Evolutionary conservation across 2,888 invertebrate genomes (phyloP), one percentile per base, ranked within the genome.

Genomic region (Synergus gifuensis): DNA sequence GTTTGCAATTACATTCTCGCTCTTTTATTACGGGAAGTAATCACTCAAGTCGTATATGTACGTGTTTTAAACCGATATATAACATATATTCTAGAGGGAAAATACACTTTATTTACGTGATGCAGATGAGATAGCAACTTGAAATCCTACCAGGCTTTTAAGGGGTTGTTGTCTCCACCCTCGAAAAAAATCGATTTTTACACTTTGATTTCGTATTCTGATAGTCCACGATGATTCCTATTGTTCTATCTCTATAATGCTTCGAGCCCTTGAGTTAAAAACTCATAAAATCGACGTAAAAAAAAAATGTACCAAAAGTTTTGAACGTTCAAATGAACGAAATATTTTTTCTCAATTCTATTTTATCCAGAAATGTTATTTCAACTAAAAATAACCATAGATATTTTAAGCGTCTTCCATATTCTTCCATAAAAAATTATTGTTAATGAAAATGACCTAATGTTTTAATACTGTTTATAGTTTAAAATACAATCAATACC

Each of bases 1-100:
- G 60, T 28, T 60, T 60, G 60, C 60, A 60, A 60, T 60, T 60
- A 60, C 60, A 22, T 60, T 60, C 60, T 60, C 60, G 60, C 22
- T 60, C 60, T 60, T 60, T 60, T 22, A 60, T 22, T 18, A 60
- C 60, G 60, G 60, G 60, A 60, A 60, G 60, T 60, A 60, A 60
- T 60, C 60, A 60, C 60, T 60, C 60, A 60, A 60, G 12, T 60
- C 60, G 9, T 60, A 60, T 60, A n/a, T 60, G 11, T 60, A 22
- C 22, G 12, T 5, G 22, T 60, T 22, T 22, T 11, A 60, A 60
- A 11, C 58, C 22, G 58, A n/a, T 60, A 18, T 60, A 28, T 28
- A 28, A 28, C 28, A 28, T 28, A 28, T 28, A 60, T 60, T 60
- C 58, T 60, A 49, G 11, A 60, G 58, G n/a, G 22, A 22, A 22